A percentile compares a stretch with the other conserved stretches of the same genome.
These are phyloP conservation scores for Spatulosminthurus flaviceps DNA, from an alignment of 2,888 invertebrate genomes.

Conservation along the genomic window DNA sequence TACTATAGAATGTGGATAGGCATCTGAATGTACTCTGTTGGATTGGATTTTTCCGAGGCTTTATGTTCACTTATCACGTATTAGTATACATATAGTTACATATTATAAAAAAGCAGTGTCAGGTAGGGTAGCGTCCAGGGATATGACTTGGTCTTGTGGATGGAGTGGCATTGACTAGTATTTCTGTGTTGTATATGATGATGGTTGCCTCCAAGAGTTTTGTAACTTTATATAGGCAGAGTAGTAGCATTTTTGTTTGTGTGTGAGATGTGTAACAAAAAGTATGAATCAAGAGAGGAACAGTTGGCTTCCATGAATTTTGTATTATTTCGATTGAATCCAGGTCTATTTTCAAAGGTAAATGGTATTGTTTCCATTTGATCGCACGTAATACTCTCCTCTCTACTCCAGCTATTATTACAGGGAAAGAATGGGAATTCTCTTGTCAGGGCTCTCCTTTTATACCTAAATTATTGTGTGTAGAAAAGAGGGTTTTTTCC, in stretches of 20 bases:
- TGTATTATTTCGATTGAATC: conserved; percentile 30
- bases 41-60: neutral
- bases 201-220: too few species aligned
- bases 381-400: conserved; percentile 19
- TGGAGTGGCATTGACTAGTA: too few species aligned
- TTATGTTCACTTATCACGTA: neutral
- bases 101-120: too few species aligned
- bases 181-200: too few species aligned
- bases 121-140: too few species aligned
- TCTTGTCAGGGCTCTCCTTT: conserved; percentile 11
- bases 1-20: neutral
- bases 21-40: neutral
- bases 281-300: neutral
- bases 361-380: conserved; percentile 21
- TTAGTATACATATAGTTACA: neutral
- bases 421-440: conserved; percentile 11
- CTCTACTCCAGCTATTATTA: neutral
- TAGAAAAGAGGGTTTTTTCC: neutral
- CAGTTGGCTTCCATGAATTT: conserved; percentile 34
- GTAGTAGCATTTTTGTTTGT: neutral
- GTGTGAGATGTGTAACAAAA: neutral
- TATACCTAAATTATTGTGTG: neutral
- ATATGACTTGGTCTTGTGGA: too few species aligned
- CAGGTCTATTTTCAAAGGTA: conserved; percentile 30
- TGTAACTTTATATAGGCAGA: neutral